A percentile compares a stretch with the other conserved stretches of the same genome.
These are phyloP conservation scores for Dicyrtomina minuta DNA, from an alignment of 2,888 invertebrate genomes.

Conservation along the genomic window DNA sequence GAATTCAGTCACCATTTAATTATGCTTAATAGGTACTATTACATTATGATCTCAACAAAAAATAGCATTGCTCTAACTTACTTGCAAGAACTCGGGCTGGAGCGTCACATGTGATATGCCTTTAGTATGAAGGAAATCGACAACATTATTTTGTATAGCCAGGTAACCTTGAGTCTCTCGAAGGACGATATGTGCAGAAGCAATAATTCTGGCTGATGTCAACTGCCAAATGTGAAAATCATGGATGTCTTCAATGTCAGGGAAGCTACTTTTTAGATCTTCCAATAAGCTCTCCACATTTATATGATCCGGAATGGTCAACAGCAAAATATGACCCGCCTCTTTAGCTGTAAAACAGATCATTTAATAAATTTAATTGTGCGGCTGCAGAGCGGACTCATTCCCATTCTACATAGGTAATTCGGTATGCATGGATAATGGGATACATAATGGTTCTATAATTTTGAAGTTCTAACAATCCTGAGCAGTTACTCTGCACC, in stretches of 20 bases:
- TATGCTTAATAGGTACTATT: too few species aligned
- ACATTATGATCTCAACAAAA: too few species aligned
- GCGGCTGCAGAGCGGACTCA: too few species aligned
- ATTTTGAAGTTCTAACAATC: too few species aligned
- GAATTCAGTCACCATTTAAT: too few species aligned
- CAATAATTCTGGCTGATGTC: constrained; percentile 74
- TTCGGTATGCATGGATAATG: too few species aligned
- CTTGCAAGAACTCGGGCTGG: constrained; percentile 74
- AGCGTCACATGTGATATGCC: constrained; percentile 82
- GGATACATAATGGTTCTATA: too few species aligned
- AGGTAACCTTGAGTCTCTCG: constrained; percentile 63
- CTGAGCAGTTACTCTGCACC: too few species aligned
- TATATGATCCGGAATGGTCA: constrained; percentile 88
- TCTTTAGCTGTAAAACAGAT: constrained; percentile 75
- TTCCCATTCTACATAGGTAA: background rate
- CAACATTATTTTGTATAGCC: constrained; percentile 42
- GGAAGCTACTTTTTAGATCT: constrained; percentile 67
- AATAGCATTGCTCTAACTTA: too few species aligned
- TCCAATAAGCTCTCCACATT: constrained; percentile 71
- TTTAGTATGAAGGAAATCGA: constrained; percentile 72
- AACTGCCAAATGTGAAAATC: constrained; percentile 89
- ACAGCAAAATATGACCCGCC: constrained; percentile 81
- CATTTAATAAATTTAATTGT: too few species aligned
- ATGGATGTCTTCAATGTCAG: constrained; percentile 74
- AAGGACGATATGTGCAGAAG: constrained; percentile 80